Conservation (phyloP, 2,888 invertebrate genomes). For the Metellina segmentata region DNA sequence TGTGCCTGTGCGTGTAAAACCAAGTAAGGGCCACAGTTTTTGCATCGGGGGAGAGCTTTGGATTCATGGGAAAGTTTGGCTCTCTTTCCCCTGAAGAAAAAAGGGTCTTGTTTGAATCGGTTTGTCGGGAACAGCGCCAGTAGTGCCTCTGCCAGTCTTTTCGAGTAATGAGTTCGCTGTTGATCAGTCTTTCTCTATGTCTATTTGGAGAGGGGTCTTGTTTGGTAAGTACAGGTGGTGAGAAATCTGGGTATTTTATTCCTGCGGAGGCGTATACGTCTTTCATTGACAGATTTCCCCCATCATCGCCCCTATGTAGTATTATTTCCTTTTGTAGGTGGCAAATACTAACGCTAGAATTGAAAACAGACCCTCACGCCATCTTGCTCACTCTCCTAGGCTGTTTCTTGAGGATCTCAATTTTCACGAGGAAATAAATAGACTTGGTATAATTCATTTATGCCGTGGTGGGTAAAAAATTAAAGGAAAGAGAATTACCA, state of each 20-base stretch:
- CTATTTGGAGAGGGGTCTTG: neutral
- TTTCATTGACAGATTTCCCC: no score
- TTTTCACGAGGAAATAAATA: no score
- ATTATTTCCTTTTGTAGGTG: no score
- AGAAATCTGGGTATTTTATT: neutral
- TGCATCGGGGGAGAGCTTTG: slow-evolving; percentile 21
- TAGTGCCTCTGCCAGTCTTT: neutral
- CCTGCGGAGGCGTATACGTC: neutral
- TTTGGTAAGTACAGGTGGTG: neutral
- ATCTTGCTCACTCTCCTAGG: no score
- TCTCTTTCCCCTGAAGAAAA: neutral
- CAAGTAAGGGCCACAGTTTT: slow-evolving; percentile 41
- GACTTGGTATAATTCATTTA: no score
- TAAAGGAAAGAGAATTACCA: no score
- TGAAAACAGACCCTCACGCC: no score
- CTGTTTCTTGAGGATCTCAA: no score
- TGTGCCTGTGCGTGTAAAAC: slow-evolving; percentile 22
- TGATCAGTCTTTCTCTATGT: slow-evolving; percentile 2
- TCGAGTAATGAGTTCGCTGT: slow-evolving; percentile 5
- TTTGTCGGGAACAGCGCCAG: slow-evolving; percentile 10
- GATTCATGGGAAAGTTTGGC: slow-evolving; percentile 44
- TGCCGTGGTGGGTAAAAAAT: no score
- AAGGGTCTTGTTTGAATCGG: slow-evolving; percentile 1
- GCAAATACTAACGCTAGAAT: no score
- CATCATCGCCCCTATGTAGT: no score